Conservation (phyloP, 2,113 vertebrate species). For the Meleagris gallopavo region DNA sequence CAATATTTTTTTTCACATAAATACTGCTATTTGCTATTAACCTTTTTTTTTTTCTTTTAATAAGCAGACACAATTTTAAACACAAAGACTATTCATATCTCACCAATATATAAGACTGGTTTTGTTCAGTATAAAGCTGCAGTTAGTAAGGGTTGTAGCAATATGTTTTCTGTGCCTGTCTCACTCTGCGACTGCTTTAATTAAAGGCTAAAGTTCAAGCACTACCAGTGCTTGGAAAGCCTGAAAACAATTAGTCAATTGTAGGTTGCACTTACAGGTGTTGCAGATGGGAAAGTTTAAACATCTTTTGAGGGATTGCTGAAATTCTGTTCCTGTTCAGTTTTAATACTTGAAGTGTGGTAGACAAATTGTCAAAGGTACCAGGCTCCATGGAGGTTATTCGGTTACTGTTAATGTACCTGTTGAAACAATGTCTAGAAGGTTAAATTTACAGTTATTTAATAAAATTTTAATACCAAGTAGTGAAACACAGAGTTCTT, state of each 20-base stretch:
- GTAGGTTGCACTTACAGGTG: conserved; percentile 88
- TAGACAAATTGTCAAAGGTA: conserved; percentile 90
- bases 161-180: conserved; percentile 15
- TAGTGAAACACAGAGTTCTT: conserved; percentile 6
- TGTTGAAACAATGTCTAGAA: conserved; percentile 68
- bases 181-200: conserved; percentile 50
- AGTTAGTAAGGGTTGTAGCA: conserved; percentile 28
- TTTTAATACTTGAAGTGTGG: conserved; percentile 88
- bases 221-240: conserved; percentile 36
- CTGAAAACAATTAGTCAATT: conserved; percentile 70
- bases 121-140: conserved; percentile 4
- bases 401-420: conserved; percentile 91
- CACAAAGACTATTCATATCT: conserved; percentile 42
- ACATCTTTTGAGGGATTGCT: conserved; percentile 91
- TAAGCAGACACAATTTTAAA: neutral
- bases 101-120: conserved; percentile 13
- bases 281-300: conserved; percentile 91
- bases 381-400: conserved; percentile 89
- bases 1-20: neutral
- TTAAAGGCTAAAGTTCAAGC: conserved; percentile 56
- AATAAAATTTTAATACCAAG: conserved; percentile 23
- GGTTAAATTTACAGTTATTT: conserved; percentile 45
- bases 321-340: conserved; percentile 92
- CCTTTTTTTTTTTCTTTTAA: neutral
- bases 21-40: neutral